Evolutionary conservation across 2,113 vertebrate genomes (phyloP).

Genomic region (Zootoca vivipara): DNA sequence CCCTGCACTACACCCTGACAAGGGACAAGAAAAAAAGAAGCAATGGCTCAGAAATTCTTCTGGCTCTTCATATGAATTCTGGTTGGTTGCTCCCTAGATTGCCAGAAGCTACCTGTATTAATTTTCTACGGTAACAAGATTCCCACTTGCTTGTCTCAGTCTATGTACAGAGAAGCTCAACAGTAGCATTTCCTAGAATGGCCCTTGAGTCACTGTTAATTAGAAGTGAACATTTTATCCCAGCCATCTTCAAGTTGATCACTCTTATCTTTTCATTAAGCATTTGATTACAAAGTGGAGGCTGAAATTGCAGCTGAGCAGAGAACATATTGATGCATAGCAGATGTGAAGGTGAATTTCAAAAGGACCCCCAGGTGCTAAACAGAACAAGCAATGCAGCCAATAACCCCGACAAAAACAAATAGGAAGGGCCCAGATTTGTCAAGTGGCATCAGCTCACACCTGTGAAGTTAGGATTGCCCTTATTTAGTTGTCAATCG

Average conservation of each 20-base stretch:
- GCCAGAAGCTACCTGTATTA: not conserved
- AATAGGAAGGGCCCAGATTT: not conserved
- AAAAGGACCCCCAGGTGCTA: not conserved
- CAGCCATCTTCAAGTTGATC: conserved; percentile 23
- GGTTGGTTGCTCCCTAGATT: not conserved
- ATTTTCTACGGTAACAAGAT: conserved; percentile 20
- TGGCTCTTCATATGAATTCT: not conserved
- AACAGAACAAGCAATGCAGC: not conserved
- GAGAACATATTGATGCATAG: not conserved
- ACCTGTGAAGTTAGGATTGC: not conserved
- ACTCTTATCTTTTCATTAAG: conserved; percentile 23
- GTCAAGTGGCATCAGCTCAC: not conserved
- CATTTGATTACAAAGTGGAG: not conserved
- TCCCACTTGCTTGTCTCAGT: not conserved
- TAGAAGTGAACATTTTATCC: conserved; percentile 34
- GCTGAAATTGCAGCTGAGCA: not conserved
- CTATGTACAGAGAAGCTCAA: not conserved
- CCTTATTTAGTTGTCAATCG: not conserved
- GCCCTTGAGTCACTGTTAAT: conserved; percentile 23
- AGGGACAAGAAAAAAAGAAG: too few relatives aligned
- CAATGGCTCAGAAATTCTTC: not conserved
- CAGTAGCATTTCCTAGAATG: not conserved
- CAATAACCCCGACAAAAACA: not conserved
- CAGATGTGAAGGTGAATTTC: not conserved
- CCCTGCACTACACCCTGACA: not conserved